Percentiles rank a stretch among this genome's conserved stretches.
phyloP scores from a whole-genome alignment of 2,797 vertebrate species.

The Gorsachius magnificus region DNA sequence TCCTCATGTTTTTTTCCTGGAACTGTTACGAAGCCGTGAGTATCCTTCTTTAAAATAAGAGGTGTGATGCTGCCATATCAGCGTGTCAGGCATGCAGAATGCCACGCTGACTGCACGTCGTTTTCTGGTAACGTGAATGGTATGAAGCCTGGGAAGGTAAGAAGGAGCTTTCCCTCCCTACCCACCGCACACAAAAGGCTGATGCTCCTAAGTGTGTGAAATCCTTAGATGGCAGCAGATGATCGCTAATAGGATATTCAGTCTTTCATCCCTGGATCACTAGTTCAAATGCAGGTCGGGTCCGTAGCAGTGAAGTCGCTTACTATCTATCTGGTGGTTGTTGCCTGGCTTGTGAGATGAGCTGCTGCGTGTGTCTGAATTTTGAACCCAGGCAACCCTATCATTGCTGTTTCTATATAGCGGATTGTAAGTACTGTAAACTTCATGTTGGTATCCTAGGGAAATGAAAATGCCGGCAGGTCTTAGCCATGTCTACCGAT shows the following conservation, averaged over 20 bases:
- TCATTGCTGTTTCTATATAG: background rate
- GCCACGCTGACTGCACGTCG: fast-evolving
- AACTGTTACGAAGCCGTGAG: background rate
- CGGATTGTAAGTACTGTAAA: background rate
- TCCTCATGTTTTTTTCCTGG: background rate
- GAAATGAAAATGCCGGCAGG: background rate
- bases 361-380: background rate
- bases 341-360: background rate
- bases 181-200: background rate
- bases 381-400: fast-evolving
- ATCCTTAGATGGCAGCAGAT: background rate
- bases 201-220: background rate
- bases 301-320: background rate
- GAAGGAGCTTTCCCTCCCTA: background rate
- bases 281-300: constrained; percentile 3
- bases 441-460: fast-evolving
- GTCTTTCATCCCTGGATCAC: background rate
- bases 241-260: background rate
- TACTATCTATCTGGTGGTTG: background rate
- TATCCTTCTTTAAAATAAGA: background rate
- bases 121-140: background rate
- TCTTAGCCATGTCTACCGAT: fast-evolving
- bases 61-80: background rate
- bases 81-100: background rate
- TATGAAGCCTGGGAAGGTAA: background rate